These are phyloP conservation scores for Myotis planiceps DNA, from an alignment of 2,797 vertebrate species.

Conservation along the genomic window DNA sequence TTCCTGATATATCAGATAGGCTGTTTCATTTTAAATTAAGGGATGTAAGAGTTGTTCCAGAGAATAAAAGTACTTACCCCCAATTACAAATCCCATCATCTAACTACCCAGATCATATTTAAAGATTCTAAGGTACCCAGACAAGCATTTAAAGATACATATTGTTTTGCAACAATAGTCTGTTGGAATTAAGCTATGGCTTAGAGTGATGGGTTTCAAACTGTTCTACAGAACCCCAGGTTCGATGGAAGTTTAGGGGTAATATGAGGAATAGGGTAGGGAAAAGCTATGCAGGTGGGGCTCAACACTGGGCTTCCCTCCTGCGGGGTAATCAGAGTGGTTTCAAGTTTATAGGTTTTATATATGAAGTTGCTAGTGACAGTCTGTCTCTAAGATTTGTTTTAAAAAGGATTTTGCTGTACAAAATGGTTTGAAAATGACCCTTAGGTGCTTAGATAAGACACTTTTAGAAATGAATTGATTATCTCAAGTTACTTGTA, in stretches of 20 bases:
- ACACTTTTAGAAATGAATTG: conserved; percentile 36
- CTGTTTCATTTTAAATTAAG: neutral
- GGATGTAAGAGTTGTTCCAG: neutral
- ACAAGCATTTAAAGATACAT: neutral
- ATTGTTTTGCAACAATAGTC: neutral
- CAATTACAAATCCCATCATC: neutral
- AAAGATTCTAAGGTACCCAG: neutral
- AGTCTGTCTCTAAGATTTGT: conserved; percentile 15
- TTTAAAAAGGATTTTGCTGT: conserved; percentile 29
- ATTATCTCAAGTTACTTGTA: conserved; percentile 52
- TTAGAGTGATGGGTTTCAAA: neutral
- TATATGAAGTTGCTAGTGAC: conserved; percentile 9
- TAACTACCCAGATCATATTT: conserved; percentile 7
- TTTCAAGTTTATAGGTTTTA: conserved; percentile 23
- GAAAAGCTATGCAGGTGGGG: neutral
- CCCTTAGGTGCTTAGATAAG: conserved; percentile 22
- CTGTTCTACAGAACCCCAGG: neutral
- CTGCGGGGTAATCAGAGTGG: neutral
- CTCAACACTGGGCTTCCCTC: neutral
- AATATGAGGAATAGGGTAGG: neutral
- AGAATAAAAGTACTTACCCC: neutral
- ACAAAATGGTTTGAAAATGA: conserved; percentile 9
- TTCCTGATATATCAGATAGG: neutral
- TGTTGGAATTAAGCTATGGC: neutral
- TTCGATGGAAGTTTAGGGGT: neutral